A percentile compares a stretch with the other conserved stretches of the same genome.
Conservation (phyloP, 2,888 invertebrate species). For the Philonicus albiceps region DNA sequence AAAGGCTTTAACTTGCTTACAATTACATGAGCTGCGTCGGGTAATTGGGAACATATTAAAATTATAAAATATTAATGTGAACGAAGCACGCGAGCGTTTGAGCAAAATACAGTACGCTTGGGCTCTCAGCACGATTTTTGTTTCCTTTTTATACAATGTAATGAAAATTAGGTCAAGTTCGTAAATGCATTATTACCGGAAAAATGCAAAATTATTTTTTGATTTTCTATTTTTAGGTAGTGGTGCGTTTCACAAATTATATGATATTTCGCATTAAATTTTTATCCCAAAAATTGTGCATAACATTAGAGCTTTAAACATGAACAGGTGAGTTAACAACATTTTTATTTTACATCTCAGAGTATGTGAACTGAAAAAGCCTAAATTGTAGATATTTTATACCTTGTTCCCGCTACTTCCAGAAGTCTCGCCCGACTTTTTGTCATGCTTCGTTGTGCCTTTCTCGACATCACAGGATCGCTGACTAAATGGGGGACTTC, state of each 20-base stretch:
- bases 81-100: neutral
- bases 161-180: neutral
- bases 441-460: constrained; percentile 50
- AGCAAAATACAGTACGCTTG: neutral
- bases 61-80: neutral
- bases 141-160: neutral
- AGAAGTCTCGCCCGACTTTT: constrained; percentile 49
- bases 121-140: neutral
- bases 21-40: neutral
- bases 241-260: neutral
- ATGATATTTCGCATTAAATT: neutral
- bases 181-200: neutral
- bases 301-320: neutral
- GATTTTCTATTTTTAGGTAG: neutral
- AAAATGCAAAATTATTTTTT: neutral
- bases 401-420: constrained; percentile 50
- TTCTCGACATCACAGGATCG: constrained; percentile 53
- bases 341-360: neutral
- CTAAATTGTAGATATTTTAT: constrained; percentile 4
- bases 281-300: neutral
- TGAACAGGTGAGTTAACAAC: neutral
- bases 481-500: constrained; percentile 52
- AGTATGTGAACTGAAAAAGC: neutral
- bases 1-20: neutral
- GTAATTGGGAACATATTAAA: neutral